Conservation (phyloP, 2,797 vertebrate genomes). For the Tarsius wallacei region DNA sequence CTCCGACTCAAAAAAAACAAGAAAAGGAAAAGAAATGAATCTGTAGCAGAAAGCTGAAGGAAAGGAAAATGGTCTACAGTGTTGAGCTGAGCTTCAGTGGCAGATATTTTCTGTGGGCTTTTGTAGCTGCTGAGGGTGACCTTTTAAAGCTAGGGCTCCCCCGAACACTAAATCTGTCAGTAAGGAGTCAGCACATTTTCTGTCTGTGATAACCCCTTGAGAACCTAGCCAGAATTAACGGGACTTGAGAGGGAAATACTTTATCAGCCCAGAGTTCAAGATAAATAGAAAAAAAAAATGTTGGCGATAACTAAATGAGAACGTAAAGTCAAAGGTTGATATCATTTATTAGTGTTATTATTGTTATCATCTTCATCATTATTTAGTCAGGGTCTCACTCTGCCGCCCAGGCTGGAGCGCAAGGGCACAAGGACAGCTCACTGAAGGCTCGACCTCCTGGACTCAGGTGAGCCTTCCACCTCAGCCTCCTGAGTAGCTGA, state of each 20-base stretch:
- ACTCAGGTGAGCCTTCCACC: too few relatives aligned
- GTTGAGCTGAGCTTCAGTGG: background rate
- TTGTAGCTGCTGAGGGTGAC: too few relatives aligned
- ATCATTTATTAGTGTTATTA: too few relatives aligned
- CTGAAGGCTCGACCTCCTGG: too few relatives aligned
- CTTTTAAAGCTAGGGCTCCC: background rate
- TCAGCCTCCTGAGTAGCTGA: too few relatives aligned
- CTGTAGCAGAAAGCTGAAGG: background rate
- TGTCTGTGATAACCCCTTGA: background rate
- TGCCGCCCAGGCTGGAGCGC: too few relatives aligned
- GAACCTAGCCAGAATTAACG: background rate
- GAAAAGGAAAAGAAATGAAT: background rate
- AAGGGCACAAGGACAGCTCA: too few relatives aligned
- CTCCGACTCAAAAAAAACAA: too few relatives aligned
- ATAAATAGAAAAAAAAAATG: background rate
- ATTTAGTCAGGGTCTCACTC: too few relatives aligned
- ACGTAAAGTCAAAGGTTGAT: background rate
- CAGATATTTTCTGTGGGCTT: background rate
- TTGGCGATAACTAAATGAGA: background rate
- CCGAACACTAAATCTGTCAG: background rate
- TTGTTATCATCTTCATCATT: too few relatives aligned
- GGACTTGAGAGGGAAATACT: background rate
- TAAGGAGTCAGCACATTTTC: background rate
- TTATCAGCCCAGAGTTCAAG: conserved; percentile 3
- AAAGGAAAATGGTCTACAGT: background rate